Percentiles rank a stretch among this genome's conserved stretches.
phyloP scores from a whole-genome alignment of 2,888 invertebrate species.

The Deroplatys truncata region DNA sequence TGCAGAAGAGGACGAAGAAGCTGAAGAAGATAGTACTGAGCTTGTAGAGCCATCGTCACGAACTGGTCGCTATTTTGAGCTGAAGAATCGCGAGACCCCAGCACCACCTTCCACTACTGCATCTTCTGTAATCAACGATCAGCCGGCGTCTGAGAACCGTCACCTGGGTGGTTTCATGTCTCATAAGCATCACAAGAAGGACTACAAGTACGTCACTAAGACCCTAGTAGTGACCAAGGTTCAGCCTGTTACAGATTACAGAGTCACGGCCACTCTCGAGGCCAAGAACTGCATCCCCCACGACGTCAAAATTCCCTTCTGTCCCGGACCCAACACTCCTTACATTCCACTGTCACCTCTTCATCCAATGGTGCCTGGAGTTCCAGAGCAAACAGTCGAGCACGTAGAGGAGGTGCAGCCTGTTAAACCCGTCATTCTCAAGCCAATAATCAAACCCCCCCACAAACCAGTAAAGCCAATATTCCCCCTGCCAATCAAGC shows the following conservation, averaged over 20 bases:
- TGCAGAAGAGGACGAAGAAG: background rate
- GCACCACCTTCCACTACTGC: conserved; percentile 1
- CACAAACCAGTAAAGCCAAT: background rate
- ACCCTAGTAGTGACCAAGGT: conserved; percentile 35
- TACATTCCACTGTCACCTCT: conserved; percentile 16
- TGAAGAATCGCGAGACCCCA: background rate
- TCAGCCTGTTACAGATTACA: conserved; percentile 37
- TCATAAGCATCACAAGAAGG: background rate
- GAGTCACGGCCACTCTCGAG: conserved; percentile 40
- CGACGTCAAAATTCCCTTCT: conserved; percentile 39
- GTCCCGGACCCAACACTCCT: conserved; percentile 29
- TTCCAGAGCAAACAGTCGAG: background rate
- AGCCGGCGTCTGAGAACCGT: conserved; percentile 7
- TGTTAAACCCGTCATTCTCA: background rate
- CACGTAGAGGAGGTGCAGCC: background rate
- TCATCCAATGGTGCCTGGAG: background rate
- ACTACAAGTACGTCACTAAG: conserved; percentile 26
- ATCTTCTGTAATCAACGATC: conserved; percentile 2
- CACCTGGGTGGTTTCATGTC: background rate
- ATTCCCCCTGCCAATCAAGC: background rate
- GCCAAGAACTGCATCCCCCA: conserved; percentile 40
- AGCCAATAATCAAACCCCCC: background rate
- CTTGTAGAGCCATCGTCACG: background rate
- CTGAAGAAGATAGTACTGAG: background rate
- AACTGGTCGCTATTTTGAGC: conserved; percentile 19